Percentiles rank a stretch among this genome's conserved stretches.
These are phyloP conservation scores for Erebia aethiops DNA, from an alignment of 2,888 invertebrate species.

Conservation along the genomic window DNA sequence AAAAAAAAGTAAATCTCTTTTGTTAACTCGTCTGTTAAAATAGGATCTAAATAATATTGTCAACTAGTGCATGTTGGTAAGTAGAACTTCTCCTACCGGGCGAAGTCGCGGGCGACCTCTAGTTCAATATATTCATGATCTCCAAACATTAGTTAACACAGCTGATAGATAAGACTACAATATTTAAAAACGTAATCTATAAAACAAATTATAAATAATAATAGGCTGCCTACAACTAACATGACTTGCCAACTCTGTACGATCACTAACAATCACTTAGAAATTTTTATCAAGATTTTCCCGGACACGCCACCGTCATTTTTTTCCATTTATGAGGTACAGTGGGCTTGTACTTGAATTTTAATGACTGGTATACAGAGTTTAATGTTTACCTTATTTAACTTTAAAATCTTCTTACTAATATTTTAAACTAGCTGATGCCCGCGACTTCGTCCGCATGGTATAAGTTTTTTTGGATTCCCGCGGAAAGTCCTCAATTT, in stretches of 20 bases:
- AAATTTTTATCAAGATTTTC: slow-evolving; percentile 29
- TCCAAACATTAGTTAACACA: background rate
- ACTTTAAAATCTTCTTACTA: no score
- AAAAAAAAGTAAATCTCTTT: no score
- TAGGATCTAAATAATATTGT: no score
- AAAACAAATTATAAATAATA: slow-evolving; percentile 23
- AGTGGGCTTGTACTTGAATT: background rate
- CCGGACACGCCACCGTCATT: slow-evolving; percentile 28
- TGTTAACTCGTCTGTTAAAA: no score
- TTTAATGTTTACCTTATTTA: slow-evolving; percentile 1
- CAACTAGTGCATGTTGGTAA: no score
- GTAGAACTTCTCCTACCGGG: no score
- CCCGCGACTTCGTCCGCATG: no score
- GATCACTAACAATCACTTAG: slow-evolving; percentile 30
- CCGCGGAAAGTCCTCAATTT: no score
- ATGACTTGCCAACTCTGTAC: slow-evolving; percentile 27
- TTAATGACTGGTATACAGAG: background rate
- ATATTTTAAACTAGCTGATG: no score
- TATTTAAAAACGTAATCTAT: background rate
- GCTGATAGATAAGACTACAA: background rate
- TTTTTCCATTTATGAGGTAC: slow-evolving; percentile 15
- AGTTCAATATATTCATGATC: slow-evolving; percentile 7
- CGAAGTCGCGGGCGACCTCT: no score
- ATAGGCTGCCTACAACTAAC: slow-evolving; percentile 21
- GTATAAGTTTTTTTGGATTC: no score